A percentile compares a stretch with the other conserved stretches of the same genome.
These are phyloP conservation scores for Ophraella communa DNA, from an alignment of 2,888 invertebrate genomes.

Conservation along the genomic window DNA sequence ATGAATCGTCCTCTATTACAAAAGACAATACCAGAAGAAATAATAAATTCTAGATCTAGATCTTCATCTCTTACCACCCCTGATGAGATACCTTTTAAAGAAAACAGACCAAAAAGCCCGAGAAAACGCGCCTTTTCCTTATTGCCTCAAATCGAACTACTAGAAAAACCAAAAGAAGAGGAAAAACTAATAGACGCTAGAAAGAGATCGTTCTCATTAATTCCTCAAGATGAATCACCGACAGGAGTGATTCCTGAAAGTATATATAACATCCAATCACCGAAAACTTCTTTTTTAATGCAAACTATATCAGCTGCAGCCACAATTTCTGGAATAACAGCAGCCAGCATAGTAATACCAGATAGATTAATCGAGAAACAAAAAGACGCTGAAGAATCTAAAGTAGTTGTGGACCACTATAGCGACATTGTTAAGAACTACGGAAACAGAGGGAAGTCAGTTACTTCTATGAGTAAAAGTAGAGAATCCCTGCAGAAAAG, in stretches of 20 bases:
- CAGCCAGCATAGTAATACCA: constrained; percentile 55
- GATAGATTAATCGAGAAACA: constrained; percentile 52
- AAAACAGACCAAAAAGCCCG: constrained; percentile 22
- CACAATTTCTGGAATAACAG: constrained; percentile 52
- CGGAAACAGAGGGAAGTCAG: constrained; percentile 56
- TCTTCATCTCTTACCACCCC: constrained; percentile 9
- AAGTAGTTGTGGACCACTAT: constrained; percentile 79
- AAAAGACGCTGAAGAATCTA: constrained; percentile 68
- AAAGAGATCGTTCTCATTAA: constrained; percentile 44
- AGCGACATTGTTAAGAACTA: constrained; percentile 79
- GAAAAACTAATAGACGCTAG: constrained; percentile 24
- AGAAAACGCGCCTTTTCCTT: constrained; percentile 46
- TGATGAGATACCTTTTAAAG: background rate
- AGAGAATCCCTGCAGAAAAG: constrained; percentile 52
- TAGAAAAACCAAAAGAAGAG: constrained; percentile 4
- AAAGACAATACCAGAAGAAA: constrained; percentile 19
- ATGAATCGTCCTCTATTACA: constrained; percentile 21
- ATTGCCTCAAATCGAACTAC: constrained; percentile 34
- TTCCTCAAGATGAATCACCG: constrained; percentile 19
- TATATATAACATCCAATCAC: constrained; percentile 15
- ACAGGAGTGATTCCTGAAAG: constrained; percentile 16
- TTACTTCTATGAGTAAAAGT: constrained; percentile 43
- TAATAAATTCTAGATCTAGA: constrained; percentile 31
- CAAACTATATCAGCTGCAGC: constrained; percentile 49
- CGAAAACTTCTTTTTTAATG: constrained; percentile 32